Base-by-base conservation (phyloP, 2,888 invertebrate genomes). In the Idaea straminata region DNA sequence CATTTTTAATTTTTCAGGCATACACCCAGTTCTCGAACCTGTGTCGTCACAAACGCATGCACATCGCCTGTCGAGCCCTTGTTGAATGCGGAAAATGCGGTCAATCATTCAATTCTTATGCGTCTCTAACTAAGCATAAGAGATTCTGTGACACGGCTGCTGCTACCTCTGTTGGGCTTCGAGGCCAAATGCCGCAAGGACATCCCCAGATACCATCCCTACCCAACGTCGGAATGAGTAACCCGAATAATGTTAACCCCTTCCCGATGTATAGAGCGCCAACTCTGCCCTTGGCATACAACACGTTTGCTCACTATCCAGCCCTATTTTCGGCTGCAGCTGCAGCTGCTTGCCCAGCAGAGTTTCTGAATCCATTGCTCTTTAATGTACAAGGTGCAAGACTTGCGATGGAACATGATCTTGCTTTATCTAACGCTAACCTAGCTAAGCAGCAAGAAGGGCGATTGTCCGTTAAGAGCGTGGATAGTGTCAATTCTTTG, bases 11-110 rank as follows among this genome's bases (percentile, higher is more conserved):
- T 78, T 94, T 94, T 35, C 94, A 95, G 95, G 96, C 98, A 10
- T 99, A 99, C 93, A 99, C 99, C 4, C 99, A 99, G 93, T 99
- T 99, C 90, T 99, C 99, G 58, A 99, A 99, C 88, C 94, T 99
- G 82, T 99, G 99, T 85, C 96, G 99, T n/a, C 99, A 99, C 93
- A 99, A 98, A 85, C 97, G 99, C 66, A 99, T 99, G 98, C 99
- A 99, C 94, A 96, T 97, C 64, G 97, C 98, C 84, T 99, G 99
- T 87, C 96, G 98, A 79, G 96, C 96, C 89, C 96, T 97, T 83
- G 97, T 98, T 82, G 98, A 98, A 93, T 99, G 99, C 91, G 95
- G 94, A 80, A 98, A 98, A 94, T 99, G 99, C 84, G 96, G 96
- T 35, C 98, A 98, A 83, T 96, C 97, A 47, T 99, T 99, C 91